Percentiles rank a stretch among this genome's conserved stretches.
phyloP scores from a whole-genome alignment of 2,888 invertebrate genomes.

The Shargacucullia verbasci region DNA sequence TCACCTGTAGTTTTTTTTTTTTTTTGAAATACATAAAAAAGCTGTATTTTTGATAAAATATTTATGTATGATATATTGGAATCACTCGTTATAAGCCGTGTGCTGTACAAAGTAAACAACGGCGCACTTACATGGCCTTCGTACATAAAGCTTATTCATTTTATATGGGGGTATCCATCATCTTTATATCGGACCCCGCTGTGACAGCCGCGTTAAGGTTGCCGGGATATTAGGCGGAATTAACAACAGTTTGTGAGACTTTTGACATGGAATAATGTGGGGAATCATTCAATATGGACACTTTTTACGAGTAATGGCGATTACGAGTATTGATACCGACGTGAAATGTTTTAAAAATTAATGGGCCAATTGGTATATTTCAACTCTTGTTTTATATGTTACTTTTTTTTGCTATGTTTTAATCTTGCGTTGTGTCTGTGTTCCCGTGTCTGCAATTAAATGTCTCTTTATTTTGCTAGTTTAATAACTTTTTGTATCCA shows the following conservation, averaged over 20 bases:
- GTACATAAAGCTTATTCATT: constrained; percentile 71
- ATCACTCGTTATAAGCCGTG: constrained; percentile 45
- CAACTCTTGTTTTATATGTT: neutral
- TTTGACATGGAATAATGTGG: constrained; percentile 80
- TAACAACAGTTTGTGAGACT: constrained; percentile 85
- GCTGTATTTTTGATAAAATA: neutral
- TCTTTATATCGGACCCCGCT: constrained; percentile 81
- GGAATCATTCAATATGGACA: constrained; percentile 70
- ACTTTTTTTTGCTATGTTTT: neutral
- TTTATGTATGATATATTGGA: constrained; percentile 46
- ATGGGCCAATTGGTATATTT: constrained; percentile 1
- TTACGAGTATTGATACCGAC: constrained; percentile 21
- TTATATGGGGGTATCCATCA: constrained; percentile 85
- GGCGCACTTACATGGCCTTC: constrained; percentile 57
- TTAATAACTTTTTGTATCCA: too few species aligned
- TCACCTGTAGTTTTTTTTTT: too few species aligned
- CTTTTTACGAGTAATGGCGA: constrained; percentile 51
- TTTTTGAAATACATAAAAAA: too few species aligned
- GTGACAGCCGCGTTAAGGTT: constrained; percentile 83
- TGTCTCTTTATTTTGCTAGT: too few species aligned
- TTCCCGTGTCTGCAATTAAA: too few species aligned
- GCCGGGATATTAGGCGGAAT: constrained; percentile 84
- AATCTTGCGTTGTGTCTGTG: too few species aligned
- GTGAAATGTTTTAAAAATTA: neutral
- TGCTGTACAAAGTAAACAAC: constrained; percentile 54